Evolutionary conservation across 2,888 invertebrate species (phyloP), one percentile per base, ranked within the genome.

Genomic region (Volucella bombylans): DNA sequence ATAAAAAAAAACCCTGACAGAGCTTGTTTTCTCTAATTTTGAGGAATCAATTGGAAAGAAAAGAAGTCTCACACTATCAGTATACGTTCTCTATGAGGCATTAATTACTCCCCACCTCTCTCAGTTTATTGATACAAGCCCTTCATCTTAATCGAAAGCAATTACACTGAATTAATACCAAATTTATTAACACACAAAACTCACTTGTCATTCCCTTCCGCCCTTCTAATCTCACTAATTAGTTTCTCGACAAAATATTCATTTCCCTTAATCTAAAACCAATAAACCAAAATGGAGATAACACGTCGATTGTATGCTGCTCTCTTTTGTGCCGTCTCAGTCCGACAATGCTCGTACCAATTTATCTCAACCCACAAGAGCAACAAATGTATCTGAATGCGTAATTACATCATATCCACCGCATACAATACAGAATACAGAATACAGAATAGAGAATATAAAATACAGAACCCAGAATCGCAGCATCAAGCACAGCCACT

Each of bases 341-440:
- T 41, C 45, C 15, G 6, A 55, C 55, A 6, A 47, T n/a, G 8
- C 47, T 15, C 43, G 38, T 50, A 31, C 39, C 15, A 39, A 15
- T 9, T n/a, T 43, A 39, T 23, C 45, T 31, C n/a, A 12, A 31
- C 2, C 43, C n/a, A 50, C 23, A 39, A 59, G 50, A 31, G 31
- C 31, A 31, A 31, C 38, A 12, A 47, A 31, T 23, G 12, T 18
- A 55, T 52, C 18, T 12, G 45, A 62, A 68, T 57, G 52, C 39
- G 65, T 76, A 83, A 74, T 83, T 80, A 76, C 83, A 80, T 83
- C 83, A 83, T 61, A 69, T 23, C 68, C 54, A 54, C 50, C 72
- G 6, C 71, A 64, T n/a, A 38, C 23, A 12, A 54, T 47, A 52
- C 18, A 18, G n/a, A 31, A 8, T 12, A 31, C n/a, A 55, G 45